Percentiles rank a stretch among this genome's conserved stretches.
phyloP scores from a whole-genome alignment of 2,113 vertebrate species.

The Anseranas semipalmata region DNA sequence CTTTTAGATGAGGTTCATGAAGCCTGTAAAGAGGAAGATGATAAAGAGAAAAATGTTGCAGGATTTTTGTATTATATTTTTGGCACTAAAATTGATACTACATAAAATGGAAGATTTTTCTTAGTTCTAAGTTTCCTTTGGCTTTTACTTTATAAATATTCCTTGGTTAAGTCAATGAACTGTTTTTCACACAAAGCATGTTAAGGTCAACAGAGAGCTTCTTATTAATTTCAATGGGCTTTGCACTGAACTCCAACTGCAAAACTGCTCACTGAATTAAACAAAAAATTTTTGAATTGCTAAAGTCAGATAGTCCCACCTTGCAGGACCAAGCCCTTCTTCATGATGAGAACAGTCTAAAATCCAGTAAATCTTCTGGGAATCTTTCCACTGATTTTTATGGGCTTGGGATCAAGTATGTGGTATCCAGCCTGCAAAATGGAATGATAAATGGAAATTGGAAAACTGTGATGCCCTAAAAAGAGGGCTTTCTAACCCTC shows the following conservation, averaged over 20 bases:
- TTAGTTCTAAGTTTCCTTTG: neutral
- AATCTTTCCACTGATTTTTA: neutral
- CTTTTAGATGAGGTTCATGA: slow-evolving; percentile 52
- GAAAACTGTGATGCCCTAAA: fast-evolving
- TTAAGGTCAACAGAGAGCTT: slow-evolving; percentile 36
- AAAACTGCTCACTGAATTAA: neutral
- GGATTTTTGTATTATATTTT: slow-evolving; percentile 35
- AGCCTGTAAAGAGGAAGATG: slow-evolving; percentile 27
- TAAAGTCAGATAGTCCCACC: neutral
- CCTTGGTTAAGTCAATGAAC: slow-evolving; percentile 24
- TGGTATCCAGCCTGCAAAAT: too few species aligned
- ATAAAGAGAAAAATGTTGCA: slow-evolving; percentile 47
- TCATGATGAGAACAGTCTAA: neutral
- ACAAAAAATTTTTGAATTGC: neutral
- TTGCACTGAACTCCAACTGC: neutral
- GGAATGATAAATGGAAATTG: neutral
- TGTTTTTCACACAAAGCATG: slow-evolving; percentile 19
- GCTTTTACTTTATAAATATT: slow-evolving; percentile 38
- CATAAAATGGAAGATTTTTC: slow-evolving; percentile 23
- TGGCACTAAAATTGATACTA: slow-evolving; percentile 22
- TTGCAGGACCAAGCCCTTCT: neutral
- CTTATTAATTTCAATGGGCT: slow-evolving; percentile 42
- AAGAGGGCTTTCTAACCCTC: neutral
- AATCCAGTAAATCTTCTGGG: neutral
- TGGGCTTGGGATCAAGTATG: neutral